Base-by-base conservation (phyloP, 2,888 invertebrate genomes). In the Philereme vetulata region DNA sequence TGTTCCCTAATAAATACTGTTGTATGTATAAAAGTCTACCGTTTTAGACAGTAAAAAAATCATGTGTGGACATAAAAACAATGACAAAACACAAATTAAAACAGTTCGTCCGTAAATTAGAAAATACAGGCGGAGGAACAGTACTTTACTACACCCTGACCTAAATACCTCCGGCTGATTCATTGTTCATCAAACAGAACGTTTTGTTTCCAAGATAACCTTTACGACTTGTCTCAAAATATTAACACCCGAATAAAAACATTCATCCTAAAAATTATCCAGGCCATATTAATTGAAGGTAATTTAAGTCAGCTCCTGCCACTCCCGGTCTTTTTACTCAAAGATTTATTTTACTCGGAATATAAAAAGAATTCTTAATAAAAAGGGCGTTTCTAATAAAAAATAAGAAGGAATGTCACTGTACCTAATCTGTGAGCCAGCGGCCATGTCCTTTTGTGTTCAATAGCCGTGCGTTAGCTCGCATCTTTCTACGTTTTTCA, bases 351-450 rank as follows among this genome's bases (percentile, higher is more conserved):
- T 67, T 53, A 60, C 53, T 59, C 42, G 44, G 43, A 61, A 59
- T 53, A 60, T 54, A 52, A 60, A 60, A 62, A 56, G 61, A 67
- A 58, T 56, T 53, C 56, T 54, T 66, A 53, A 56, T 63, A 66
- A 60, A 61, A 65, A 55, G 6, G 48, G 56, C 63, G 64, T 70
- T 70, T 70, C 71, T 67, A 60, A 66, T 64, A 66, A 70, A 70
- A 71, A 72, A 66, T 95, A 70, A 60, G 56, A 62, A 71, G 74
- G 65, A 75, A 74, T 76, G 73, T 75, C 71, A 73, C 72, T 75
- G 70, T 77, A 69, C 68, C 67, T 70, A 72, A 72, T 70, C 65
- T 70, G 53, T 63, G 62, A 70, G 62, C 69, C 69, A 60, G 64
- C 52, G 65, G 64, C 62, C 64, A 54, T 65, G 62, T 71, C 64